A percentile compares a stretch with the other conserved stretches of the same genome.
Conservation (phyloP, 2,113 vertebrate genomes). For the Merops nubicus region DNA sequence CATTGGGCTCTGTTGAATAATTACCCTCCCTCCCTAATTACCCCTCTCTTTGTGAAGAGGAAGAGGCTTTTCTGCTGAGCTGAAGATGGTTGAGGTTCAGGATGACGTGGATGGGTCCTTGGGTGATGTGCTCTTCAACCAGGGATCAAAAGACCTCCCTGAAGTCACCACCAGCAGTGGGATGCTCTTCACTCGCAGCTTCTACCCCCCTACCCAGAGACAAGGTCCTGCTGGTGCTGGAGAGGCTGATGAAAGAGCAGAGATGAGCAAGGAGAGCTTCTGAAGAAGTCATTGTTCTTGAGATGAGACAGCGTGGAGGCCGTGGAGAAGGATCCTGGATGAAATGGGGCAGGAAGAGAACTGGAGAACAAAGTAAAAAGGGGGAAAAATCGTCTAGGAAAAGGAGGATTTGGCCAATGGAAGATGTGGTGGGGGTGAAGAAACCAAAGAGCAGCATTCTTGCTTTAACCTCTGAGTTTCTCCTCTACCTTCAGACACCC, state of each 20-base stretch:
- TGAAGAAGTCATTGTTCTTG: background rate
- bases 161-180: background rate
- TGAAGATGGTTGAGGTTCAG: background rate
- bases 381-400: background rate
- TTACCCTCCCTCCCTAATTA: slow-evolving; percentile 14
- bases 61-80: background rate
- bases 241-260: background rate
- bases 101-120: background rate
- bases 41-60: background rate
- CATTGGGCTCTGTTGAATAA: background rate
- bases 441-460: background rate
- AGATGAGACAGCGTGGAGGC: slow-evolving; percentile 6
- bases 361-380: background rate
- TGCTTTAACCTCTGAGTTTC: background rate
- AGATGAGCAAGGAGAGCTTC: background rate
- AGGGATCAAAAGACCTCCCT: background rate
- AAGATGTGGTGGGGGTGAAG: background rate
- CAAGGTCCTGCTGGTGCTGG: background rate
- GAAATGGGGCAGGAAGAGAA: background rate
- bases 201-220: background rate
- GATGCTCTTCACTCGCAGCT: background rate
- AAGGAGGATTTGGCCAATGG: background rate
- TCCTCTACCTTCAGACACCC: background rate
- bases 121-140: background rate
- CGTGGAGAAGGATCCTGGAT: background rate